Base-by-base conservation (phyloP, 2,797 vertebrate species). In the Tinamus major region DNA sequence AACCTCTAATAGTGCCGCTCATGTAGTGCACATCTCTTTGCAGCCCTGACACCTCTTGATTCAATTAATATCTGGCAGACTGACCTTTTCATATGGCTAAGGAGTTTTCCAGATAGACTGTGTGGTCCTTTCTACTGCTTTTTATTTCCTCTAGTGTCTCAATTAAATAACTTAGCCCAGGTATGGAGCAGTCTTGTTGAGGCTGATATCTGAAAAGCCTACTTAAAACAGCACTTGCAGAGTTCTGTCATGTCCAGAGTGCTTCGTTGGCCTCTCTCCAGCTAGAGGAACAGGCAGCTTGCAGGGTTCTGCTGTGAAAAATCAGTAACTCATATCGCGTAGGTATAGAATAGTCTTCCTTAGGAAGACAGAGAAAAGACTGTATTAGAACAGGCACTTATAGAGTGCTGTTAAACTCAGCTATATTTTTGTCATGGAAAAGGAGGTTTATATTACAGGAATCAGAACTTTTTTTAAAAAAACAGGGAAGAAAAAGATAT, bases 181-280 rank as follows among this genome's bases (percentile, higher is more conserved):
- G 35, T 69, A 85, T 56, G 70, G 27, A 63, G 70, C 58, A 91
- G 58, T 39, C 59, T 71, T 94, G 59, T 92, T 95, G 95, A 81
- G 55, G 46, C n/a, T 65, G 74, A 87, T 87, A 86, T 71, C 31
- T 89, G 81, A 65, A 91, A n/a, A 79, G n/a, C n/a, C n/a, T 88
- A 5, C 62, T 82, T 58, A 93, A 94, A 95, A 91, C 76, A 87
- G 71, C 35, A 83, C 37, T 55, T n/a, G 61, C 15, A n/a, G 4
- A 8, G 77, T 35, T 86, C 87, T 76, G 39, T 72, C 56, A 68
- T 44, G 8, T 41, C 68, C 4, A 33, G 62, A 78, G 39, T 77
- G 61, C 53, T 84, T 92, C 39, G 12, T 49, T 42, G 3, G 79
- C 89, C 71, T 76, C 1, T 0, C 37, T 76, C 87, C 74, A 72